These are phyloP conservation scores for Brienomyrus longianalis DNA, from an alignment of 2,113 vertebrate species.

Conservation along the genomic window DNA sequence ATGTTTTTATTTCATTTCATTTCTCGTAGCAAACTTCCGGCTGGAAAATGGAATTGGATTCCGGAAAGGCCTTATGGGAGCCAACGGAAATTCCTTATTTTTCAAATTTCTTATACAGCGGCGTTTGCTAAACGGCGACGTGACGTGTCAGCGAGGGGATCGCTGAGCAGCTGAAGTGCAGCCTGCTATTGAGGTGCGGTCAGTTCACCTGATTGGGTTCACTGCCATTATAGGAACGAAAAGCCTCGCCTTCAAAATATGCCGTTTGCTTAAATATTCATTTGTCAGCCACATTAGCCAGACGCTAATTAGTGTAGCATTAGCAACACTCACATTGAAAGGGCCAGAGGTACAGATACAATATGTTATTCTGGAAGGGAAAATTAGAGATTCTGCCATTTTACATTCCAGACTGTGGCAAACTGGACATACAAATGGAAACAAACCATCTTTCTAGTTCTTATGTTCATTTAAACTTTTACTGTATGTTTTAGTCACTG, in stretches of 20 bases:
- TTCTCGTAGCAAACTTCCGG: slow-evolving; percentile 53
- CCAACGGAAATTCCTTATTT: slow-evolving; percentile 67
- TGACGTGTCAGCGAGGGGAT: slow-evolving; percentile 55
- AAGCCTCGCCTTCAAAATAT: background rate
- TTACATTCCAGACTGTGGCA: background rate
- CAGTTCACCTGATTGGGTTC: slow-evolving; percentile 32
- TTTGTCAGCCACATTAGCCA: background rate
- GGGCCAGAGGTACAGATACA: background rate
- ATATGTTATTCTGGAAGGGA: background rate
- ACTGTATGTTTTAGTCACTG: background rate
- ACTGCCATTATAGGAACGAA: background rate
- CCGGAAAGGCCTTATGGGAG: slow-evolving; percentile 64
- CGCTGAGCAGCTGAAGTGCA: background rate
- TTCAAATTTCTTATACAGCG: slow-evolving; percentile 54
- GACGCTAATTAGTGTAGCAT: no score
- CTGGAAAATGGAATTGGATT: slow-evolving; percentile 76
- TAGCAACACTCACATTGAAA: background rate
- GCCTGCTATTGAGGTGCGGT: slow-evolving; percentile 41
- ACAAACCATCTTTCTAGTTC: background rate
- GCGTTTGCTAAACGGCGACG: slow-evolving; percentile 57
- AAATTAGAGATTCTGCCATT: background rate
- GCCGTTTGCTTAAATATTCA: background rate
- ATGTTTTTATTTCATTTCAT: slow-evolving; percentile 47
- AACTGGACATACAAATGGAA: background rate
- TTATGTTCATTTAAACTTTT: background rate